Base-by-base conservation (phyloP, 1,140 invertebrate genomes). In the Drosophila subpulchrella region DNA sequence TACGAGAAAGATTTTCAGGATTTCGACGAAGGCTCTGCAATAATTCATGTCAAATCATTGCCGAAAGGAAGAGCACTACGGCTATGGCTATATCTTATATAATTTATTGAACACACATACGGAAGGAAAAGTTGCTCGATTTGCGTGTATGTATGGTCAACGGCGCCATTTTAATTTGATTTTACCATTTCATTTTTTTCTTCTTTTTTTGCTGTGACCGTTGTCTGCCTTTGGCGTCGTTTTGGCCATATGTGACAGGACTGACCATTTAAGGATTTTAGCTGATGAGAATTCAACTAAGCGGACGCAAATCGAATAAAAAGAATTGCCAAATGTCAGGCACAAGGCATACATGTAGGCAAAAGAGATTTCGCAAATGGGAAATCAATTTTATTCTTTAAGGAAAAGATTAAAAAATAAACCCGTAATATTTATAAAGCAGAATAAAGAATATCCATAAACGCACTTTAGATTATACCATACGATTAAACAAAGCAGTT, bases 81-180 rank as follows among this genome's bases (percentile, higher is more conserved):
- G n/a, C n/a, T 38, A 74, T 36, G 8, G 42, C 74, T 68, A 68
- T 68, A 76, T 67, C 55, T 67, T 76, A 76, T 76, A 67, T 58
- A 77, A 86, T 86, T 88, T 86, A 82, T 88, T 78, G 66, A 66
- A 27, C 68, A 62, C 58, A 67, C 73, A 56, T n/a, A 50, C 20
- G 20, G 12, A 27, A 32, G 58, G 24, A 30, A 61, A 56, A 71
- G 66, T 56, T 61, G 41, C 56, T 42, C 34, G 42, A 56, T 53
- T 59, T 70, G 56, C 34, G 48, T 59, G 61, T 54, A 34, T 77
- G 63, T 53, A 58, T 66, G 74, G 71, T 34, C 71, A 68, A 36
- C 75, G 83, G 80, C 84, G 84, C 84, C 84, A 89, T 78, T 89
- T 89, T 89, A 89, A 89, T 81, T 89, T 89, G 84, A 89, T 84